A percentile compares a stretch with the other conserved stretches of the same genome.
These are phyloP conservation scores for Gallinago solitaria DNA, from an alignment of 2,797 vertebrate species.

Conservation along the genomic window DNA sequence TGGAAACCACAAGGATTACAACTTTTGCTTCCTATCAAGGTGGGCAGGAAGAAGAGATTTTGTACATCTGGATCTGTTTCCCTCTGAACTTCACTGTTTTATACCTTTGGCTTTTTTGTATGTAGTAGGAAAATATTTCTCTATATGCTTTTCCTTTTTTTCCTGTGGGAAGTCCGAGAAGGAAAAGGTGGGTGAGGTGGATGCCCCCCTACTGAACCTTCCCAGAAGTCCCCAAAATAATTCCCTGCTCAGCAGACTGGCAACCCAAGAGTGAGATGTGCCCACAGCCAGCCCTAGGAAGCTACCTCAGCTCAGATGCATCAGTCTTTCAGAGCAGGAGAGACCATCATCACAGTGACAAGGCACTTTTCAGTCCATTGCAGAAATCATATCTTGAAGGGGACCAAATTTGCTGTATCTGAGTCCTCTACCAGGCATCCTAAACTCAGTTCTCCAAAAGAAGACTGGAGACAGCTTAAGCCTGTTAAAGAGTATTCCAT, in stretches of 20 bases:
- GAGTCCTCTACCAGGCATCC: background rate
- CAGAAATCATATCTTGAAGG: background rate
- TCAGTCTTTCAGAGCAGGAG: background rate
- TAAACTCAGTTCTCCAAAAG: background rate
- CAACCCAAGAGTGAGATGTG: background rate
- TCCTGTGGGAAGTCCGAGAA: background rate
- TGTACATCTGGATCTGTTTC: background rate
- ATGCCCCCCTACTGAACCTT: background rate
- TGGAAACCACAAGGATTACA: accelerated
- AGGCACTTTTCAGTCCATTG: background rate
- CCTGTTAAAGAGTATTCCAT: background rate
- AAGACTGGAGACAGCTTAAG: background rate
- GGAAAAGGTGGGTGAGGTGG: background rate
- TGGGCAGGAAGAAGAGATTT: background rate
- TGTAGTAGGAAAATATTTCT: background rate
- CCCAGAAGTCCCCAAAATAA: background rate
- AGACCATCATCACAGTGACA: background rate
- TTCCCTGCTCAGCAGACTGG: accelerated
- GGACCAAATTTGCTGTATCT: background rate
- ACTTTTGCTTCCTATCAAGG: background rate
- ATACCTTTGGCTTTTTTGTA: background rate
- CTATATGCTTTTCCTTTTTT: background rate
- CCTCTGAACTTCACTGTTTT: background rate
- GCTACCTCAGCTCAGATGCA: background rate
- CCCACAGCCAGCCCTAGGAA: background rate